Base-by-base conservation (phyloP, 2,797 vertebrate species). In the Micromesistius poutassou region DNA sequence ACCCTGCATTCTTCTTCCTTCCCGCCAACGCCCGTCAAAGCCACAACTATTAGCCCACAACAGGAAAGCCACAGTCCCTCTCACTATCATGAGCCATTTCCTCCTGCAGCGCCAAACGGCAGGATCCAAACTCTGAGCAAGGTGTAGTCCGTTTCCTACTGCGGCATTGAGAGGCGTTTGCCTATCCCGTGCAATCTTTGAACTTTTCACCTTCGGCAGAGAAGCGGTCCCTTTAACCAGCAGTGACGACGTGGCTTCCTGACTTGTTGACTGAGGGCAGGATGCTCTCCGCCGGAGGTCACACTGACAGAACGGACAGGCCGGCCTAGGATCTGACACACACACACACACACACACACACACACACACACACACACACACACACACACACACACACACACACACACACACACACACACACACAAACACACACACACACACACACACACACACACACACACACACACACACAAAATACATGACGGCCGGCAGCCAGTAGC, bases 131-230 rank as follows among this genome's bases (percentile, higher is more conserved):
- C 94, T 95, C 93, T 42, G 76, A 91, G 91, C 91, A 84, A 91
- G 94, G 94, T 92, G 96, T 96, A 93, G 94, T 96, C 96, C 96
- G 96, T 96, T 98, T 97, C 97, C 96, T 96, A 96, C 87, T 81
- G 87, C 91, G 92, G 90, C 90, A 93, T 2, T 62, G 93, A 93
- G 90, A 93, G 92, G 87, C 89, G 81, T 87, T 91, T 89, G 91
- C 92, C 93, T 90, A 87, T 93, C 91, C 91, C 85, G 77, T 74
- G 84, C 88, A 89, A 82, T 86, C 79, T 73, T 12, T 62, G 55
- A 62, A 22, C 55, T 62, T 25, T 62, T 14, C 5, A n/a, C 55
- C n/a, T 62, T 25, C n/a, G n/a, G 70, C 77, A 80, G 72, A 87
- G 85, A 84, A 89, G 83, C 85, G 89, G 87, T n/a, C 91, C 89